These are phyloP conservation scores for Atethmia centrago DNA, from an alignment of 2,888 invertebrate genomes.

Conservation along the genomic window DNA sequence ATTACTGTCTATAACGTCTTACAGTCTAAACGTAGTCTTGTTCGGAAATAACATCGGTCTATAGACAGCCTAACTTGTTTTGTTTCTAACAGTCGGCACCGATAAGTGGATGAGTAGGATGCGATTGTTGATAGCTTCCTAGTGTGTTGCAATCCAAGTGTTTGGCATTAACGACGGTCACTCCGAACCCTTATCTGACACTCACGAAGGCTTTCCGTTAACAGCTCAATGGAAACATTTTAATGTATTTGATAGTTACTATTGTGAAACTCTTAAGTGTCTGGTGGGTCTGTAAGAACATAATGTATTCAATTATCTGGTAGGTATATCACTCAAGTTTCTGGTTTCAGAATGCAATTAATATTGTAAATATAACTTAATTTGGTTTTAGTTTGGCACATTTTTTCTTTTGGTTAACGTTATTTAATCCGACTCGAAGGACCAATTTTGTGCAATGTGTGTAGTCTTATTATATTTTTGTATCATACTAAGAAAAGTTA, in stretches of 20 bases:
- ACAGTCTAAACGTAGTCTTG: neutral
- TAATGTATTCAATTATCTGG: neutral
- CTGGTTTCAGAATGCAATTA: neutral
- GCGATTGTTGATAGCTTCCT: slow-evolving; percentile 65
- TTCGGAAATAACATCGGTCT: slow-evolving; percentile 8
- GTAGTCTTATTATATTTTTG: neutral
- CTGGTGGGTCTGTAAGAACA: neutral
- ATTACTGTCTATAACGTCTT: no score
- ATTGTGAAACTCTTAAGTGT: slow-evolving; percentile 18
- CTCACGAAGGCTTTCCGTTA: slow-evolving; percentile 38
- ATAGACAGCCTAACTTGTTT: slow-evolving; percentile 21
- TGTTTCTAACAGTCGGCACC: slow-evolving; percentile 24
- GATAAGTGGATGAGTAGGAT: slow-evolving; percentile 60
- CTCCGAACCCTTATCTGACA: slow-evolving; percentile 51
- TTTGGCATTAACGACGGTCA: slow-evolving; percentile 45
- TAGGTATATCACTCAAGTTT: neutral
- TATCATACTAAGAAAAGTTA: neutral
- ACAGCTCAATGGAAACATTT: slow-evolving; percentile 31
- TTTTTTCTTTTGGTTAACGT: neutral
- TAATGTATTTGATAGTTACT: slow-evolving; percentile 17
- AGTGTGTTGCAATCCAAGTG: slow-evolving; percentile 50
- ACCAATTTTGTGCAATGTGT: neutral
- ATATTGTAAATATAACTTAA: neutral
- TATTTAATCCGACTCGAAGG: slow-evolving; percentile 1
- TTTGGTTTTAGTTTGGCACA: neutral